Percentiles rank a stretch among this genome's conserved stretches.
Evolutionary conservation across 2,888 invertebrate species (phyloP).

Genomic region (Trichacis sp.): DNA sequence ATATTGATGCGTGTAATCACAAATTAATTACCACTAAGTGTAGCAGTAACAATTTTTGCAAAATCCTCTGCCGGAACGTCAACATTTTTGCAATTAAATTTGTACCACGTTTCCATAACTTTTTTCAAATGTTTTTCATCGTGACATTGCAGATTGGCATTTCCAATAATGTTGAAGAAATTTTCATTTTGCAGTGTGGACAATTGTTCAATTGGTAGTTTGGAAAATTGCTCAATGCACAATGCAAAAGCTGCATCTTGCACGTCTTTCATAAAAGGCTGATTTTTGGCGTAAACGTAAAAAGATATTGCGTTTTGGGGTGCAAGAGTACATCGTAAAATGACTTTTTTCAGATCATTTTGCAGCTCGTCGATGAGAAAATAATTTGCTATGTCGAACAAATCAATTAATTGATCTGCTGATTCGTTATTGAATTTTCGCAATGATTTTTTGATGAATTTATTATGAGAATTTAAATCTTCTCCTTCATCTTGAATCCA

Average conservation of each 20-base stretch:
- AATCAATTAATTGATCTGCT: conserved; percentile 15
- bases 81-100: neutral
- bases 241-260: conserved; percentile 21
- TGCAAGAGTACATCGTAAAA: conserved; percentile 22
- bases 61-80: conserved; percentile 5
- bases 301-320: conserved; percentile 18
- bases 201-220: conserved; percentile 10
- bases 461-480: neutral
- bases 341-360: conserved; percentile 22
- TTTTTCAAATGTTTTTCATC: conserved; percentile 7
- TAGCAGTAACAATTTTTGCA: neutral
- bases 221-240: conserved; percentile 25
- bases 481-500: conserved; percentile 15
- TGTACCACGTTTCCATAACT: conserved; percentile 11
- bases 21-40: neutral
- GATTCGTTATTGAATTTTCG: neutral
- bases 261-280: conserved; percentile 25
- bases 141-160: conserved; percentile 25
- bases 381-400: conserved; percentile 32
- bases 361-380: conserved; percentile 28
- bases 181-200: conserved; percentile 16
- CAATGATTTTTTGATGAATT: neutral
- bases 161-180: conserved; percentile 22
- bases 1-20: too few relatives aligned
- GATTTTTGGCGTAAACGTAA: conserved; percentile 25